Evolutionary conservation across 2,797 vertebrate species (phyloP).

Genomic region (Sciaenops ocellatus): DNA sequence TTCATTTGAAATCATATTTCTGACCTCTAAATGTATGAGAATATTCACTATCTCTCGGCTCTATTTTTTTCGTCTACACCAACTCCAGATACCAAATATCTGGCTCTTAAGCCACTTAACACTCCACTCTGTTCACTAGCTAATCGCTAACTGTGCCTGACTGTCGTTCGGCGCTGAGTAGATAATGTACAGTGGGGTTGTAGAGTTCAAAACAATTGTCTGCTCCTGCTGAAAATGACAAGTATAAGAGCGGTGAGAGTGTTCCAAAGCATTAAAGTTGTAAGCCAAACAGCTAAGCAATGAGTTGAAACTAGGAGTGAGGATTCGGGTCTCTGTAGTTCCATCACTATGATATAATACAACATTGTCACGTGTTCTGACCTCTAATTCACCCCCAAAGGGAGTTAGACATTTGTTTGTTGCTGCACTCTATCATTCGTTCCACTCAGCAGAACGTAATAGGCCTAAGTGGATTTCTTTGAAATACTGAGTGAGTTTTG

Average conservation of each 20-base stretch:
- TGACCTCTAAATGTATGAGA: neutral
- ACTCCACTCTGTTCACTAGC: neutral
- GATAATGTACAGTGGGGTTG: neutral
- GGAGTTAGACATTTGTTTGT: slow-evolving; percentile 26
- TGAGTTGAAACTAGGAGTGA: neutral
- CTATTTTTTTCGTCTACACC: neutral
- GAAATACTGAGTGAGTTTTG: slow-evolving; percentile 13
- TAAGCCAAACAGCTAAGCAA: neutral
- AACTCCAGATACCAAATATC: neutral
- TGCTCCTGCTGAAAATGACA: neutral
- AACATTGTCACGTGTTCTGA: too few relatives aligned
- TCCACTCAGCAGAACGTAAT: slow-evolving; percentile 26
- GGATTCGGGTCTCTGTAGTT: neutral
- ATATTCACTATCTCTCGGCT: neutral
- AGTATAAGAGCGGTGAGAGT: neutral
- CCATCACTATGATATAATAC: neutral
- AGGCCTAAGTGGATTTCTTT: slow-evolving; percentile 15
- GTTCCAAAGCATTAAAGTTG: neutral
- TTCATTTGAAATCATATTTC: neutral
- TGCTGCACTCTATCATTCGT: slow-evolving; percentile 1
- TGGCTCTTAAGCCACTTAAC: neutral
- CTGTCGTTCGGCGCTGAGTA: neutral
- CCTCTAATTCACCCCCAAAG: too few relatives aligned
- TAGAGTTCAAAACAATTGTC: neutral
- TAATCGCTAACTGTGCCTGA: neutral